Conservation (phyloP, 2,797 vertebrate genomes). For the Acipenser ruthenus region DNA sequence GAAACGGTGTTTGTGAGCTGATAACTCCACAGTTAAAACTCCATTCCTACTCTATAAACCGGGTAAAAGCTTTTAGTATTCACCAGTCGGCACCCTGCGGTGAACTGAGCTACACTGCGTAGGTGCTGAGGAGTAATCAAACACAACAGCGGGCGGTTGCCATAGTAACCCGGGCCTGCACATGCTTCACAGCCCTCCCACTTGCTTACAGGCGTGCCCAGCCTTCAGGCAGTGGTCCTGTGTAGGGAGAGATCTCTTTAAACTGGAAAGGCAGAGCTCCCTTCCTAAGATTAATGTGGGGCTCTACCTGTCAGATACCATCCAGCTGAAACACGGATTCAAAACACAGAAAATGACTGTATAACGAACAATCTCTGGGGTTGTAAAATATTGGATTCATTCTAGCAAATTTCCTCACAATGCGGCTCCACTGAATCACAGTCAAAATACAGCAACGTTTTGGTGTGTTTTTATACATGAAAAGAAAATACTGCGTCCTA, state of each 20-base stretch:
- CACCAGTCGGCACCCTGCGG: too few relatives aligned
- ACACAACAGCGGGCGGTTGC: conserved; percentile 69
- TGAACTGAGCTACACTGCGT: conserved; percentile 52
- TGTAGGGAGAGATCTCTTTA: conserved; percentile 8
- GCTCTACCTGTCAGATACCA: too few relatives aligned
- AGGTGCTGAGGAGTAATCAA: conserved; percentile 55
- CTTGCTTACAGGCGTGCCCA: conserved; percentile 42
- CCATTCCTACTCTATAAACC: background rate
- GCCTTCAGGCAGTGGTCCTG: conserved; percentile 4
- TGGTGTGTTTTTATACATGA: too few relatives aligned
- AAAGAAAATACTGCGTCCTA: too few relatives aligned
- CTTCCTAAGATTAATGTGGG: background rate
- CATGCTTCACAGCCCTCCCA: conserved; percentile 71
- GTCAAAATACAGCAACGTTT: too few relatives aligned
- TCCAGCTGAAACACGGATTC: background rate
- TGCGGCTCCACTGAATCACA: too few relatives aligned
- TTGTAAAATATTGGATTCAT: too few relatives aligned
- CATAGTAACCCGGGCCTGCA: conserved; percentile 64
- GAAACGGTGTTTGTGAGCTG: background rate
- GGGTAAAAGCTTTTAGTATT: background rate
- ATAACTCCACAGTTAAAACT: conserved; percentile 1
- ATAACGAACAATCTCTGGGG: too few relatives aligned
- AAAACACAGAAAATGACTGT: background rate
- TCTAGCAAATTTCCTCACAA: too few relatives aligned
- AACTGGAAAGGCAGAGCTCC: background rate